phyloP scores from a whole-genome alignment of 2,113 vertebrate species.

The Rhizomys pruinosus region DNA sequence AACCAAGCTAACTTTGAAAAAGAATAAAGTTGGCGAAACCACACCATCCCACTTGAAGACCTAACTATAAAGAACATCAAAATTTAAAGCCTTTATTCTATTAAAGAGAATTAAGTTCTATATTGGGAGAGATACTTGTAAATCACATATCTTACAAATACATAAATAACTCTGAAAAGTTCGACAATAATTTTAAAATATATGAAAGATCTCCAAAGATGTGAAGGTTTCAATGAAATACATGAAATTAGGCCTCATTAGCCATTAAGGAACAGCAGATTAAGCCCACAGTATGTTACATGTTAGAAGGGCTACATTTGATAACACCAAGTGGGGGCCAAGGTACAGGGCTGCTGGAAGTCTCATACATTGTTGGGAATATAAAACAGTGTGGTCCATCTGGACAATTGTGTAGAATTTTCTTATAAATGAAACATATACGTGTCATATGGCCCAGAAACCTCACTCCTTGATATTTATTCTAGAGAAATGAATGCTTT shows the following conservation, averaged over 20 bases:
- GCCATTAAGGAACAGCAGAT: neutral
- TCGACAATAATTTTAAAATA: constrained; percentile 44
- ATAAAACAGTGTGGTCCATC: neutral
- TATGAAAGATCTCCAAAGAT: neutral
- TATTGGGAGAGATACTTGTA: constrained; percentile 26
- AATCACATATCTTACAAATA: neutral
- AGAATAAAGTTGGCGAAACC: constrained; percentile 38
- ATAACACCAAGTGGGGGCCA: neutral
- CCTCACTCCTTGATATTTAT: neutral
- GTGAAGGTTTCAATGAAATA: constrained; percentile 27
- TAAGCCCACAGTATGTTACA: neutral
- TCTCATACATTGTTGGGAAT: neutral
- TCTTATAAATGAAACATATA: constrained; percentile 22
- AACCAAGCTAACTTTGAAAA: constrained; percentile 28
- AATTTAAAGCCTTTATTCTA: neutral
- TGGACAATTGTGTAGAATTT: neutral
- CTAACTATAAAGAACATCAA: constrained; percentile 51
- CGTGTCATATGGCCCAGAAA: neutral
- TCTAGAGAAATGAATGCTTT: constrained; percentile 32
- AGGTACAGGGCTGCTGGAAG: neutral
- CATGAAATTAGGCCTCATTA: constrained; percentile 5
- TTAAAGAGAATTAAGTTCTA: constrained; percentile 9
- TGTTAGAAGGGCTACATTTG: neutral
- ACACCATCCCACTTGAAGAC: neutral
- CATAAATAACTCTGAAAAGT: constrained; percentile 51